Conservation (phyloP, 2,797 vertebrate genomes). For the Chrysocyon brachyurus region DNA sequence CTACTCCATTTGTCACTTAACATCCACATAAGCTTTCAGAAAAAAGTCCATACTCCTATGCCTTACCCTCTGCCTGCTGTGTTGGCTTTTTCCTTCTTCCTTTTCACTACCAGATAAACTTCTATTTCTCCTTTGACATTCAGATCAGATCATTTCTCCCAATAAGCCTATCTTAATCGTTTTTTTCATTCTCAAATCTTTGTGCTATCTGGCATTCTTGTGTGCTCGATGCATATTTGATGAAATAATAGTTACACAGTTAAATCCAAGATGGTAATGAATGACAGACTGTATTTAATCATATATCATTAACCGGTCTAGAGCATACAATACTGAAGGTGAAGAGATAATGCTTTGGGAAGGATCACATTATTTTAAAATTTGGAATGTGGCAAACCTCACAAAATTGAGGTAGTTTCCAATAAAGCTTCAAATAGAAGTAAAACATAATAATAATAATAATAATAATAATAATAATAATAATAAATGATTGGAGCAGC, state of each 20-base stretch:
- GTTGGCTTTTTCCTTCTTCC: background rate
- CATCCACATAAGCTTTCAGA: background rate
- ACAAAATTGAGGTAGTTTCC: conserved; percentile 6
- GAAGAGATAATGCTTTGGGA: background rate
- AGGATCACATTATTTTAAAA: conserved; percentile 42
- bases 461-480: too few species aligned
- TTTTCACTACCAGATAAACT: background rate
- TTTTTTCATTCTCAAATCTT: background rate
- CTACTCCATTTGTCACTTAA: background rate
- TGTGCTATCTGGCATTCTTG: background rate
- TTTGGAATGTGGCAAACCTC: conserved; percentile 24
- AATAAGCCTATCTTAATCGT: background rate
- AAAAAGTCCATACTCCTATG: background rate
- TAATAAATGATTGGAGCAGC: background rate
- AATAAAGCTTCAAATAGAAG: background rate
- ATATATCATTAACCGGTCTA: background rate
- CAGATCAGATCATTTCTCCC: background rate
- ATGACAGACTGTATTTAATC: conserved; percentile 4
- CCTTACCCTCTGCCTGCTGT: background rate
- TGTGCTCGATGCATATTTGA: background rate
- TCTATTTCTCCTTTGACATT: background rate
- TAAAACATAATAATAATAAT: background rate
- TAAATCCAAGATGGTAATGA: background rate
- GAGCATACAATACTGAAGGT: background rate
- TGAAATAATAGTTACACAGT: background rate